Base-by-base conservation (phyloP, 2,113 vertebrate species). In the Malaclemys terrapin region DNA sequence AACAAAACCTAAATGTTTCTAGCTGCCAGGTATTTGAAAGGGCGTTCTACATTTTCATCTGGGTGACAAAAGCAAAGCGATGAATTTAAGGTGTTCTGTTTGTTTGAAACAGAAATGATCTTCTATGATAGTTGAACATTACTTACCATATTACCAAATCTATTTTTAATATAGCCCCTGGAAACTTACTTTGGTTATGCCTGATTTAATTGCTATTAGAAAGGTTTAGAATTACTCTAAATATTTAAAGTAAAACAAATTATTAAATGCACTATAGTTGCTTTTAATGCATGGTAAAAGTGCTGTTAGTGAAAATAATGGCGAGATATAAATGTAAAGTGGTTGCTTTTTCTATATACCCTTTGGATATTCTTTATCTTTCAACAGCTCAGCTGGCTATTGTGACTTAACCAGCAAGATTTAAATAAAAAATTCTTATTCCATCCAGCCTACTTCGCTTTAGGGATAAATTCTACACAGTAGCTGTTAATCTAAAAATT, bases 341-440 rank as follows among this genome's bases (percentile, higher is more conserved):
- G 52, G 5, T 95, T 93, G 50, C 3, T 52, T 38, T 69, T 88
- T 72, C 54, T 93, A 4, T 42, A 25, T 8, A 4, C 17, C 93
- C 17, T 79, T 89, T 79, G 9, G 10, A 47, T 89, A 56, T 5
- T 81, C 16, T 38, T 57, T 45, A 13, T n/a, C 59, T 87, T 91
- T 62, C 19, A 84, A 82, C 10, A 96, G 8, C 14, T 94, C 65
- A 89, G 54, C 82, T 85, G 78, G 50, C 65, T 95, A 47, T 50
- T 16, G 20, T 57, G 57, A 93, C 42, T 93, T 92, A 96, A 54
- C 82, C 12, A 88, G 29, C 4, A 86, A 80, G 80, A 95, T 94
- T 95, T 90, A 96, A 93, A 91, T 91, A 13, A 95, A 87, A 95
- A 87, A 90, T 89, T 31, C 56, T 79, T 96, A 93, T 89, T 94